phyloP scores from a whole-genome alignment of 2,888 invertebrate species.

The Zaprionus obscuricornis region DNA sequence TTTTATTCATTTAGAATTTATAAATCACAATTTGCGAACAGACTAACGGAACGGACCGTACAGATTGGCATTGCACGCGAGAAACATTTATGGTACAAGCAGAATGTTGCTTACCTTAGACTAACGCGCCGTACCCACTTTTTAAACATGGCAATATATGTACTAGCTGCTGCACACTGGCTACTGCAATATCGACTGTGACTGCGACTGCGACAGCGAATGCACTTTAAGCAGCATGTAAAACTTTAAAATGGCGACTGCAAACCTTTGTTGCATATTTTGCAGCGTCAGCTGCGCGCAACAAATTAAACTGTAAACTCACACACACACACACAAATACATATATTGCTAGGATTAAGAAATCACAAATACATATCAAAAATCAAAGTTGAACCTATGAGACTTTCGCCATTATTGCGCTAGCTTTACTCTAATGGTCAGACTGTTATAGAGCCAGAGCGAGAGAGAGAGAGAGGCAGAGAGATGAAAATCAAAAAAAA shows the following conservation, averaged over 20 bases:
- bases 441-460: too few relatives aligned
- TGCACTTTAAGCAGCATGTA: constrained; percentile 29
- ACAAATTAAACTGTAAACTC: constrained; percentile 21
- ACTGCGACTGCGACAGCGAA: constrained; percentile 6
- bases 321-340: constrained; percentile 6
- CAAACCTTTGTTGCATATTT: constrained; percentile 44
- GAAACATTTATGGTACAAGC: too few relatives aligned
- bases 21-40: constrained; percentile 24
- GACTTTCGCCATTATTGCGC: constrained; percentile 24
- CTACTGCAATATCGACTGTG: constrained; percentile 20
- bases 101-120: constrained; percentile 79
- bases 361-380: constrained; percentile 7
- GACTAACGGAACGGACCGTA: constrained; percentile 5
- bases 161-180: constrained; percentile 30
- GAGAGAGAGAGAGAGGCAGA: too few relatives aligned
- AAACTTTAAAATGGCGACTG: constrained; percentile 29
- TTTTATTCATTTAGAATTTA: constrained; percentile 53
- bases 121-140: constrained; percentile 83
- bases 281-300: constrained; percentile 37
- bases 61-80: constrained; percentile 15
- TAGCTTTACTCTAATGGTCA: constrained; percentile 6
- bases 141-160: constrained; percentile 75
- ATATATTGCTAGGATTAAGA: constrained; percentile 1
- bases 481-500: constrained; percentile 7
- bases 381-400: constrained; percentile 23